phyloP scores from a whole-genome alignment of 2,113 vertebrate genomes.

The Lethenteron camtschaticum region DNA sequence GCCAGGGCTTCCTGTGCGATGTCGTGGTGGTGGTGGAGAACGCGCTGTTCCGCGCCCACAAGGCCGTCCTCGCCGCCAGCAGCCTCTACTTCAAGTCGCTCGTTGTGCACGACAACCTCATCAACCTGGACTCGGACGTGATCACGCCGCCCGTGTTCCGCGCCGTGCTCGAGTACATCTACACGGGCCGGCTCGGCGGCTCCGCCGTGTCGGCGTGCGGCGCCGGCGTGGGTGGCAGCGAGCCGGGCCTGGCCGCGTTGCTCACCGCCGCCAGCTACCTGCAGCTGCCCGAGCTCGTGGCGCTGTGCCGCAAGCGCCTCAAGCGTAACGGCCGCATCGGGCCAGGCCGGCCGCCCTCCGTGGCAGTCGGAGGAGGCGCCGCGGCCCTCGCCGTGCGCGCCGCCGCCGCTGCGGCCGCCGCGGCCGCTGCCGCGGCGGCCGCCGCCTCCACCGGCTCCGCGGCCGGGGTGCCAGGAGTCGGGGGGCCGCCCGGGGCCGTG shows the following conservation, averaged over 20 bases:
- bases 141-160: conserved; percentile 94
- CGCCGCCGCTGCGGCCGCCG: too few species aligned
- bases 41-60: conserved; percentile 91
- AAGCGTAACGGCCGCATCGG: conserved; percentile 75
- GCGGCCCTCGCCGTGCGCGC: background rate
- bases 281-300: conserved; percentile 82
- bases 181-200: conserved; percentile 68
- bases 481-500: too few species aligned
- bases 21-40: conserved; percentile 99
- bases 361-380: background rate
- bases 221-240: conserved; percentile 19
- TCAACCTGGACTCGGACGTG: conserved; percentile 98
- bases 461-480: too few species aligned
- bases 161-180: conserved; percentile 94
- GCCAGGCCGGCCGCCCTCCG: conserved; percentile 28
- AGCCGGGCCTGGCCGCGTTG: conserved; percentile 56
- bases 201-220: conserved; percentile 19
- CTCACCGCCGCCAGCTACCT: conserved; percentile 87
- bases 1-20: conserved; percentile 96
- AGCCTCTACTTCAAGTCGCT: conserved; percentile 97
- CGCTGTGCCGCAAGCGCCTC: conserved; percentile 81
- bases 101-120: conserved; percentile 97
- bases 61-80: conserved; percentile 97
- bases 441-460: too few species aligned
- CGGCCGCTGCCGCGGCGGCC: too few species aligned